Evolutionary conservation across 2,888 invertebrate genomes (phyloP), one percentile per base, ranked within the genome.

Genomic region (Orchestes rusci): DNA sequence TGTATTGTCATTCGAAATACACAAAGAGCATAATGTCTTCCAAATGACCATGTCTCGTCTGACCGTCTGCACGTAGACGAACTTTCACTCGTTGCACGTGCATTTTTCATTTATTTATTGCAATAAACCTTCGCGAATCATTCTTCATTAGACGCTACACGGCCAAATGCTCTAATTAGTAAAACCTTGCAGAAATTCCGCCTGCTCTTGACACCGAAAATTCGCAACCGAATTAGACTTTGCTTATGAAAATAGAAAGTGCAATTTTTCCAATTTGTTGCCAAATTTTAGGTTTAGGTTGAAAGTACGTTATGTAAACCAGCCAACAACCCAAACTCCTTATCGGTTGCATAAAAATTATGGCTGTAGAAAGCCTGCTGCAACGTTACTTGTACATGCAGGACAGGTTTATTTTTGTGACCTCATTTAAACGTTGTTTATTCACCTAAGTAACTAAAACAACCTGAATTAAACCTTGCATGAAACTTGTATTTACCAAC

Each of bases 81-180:
- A 49, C 46, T 46, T 50, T 50, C 46, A 46, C 50, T 41, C 19
- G 4, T 39, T 47, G 34, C 43, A 46, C 43, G 43, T 46, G 46
- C 43, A 45, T 49, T 49, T 45, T 45, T 39, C 42, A 4, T 12
- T 13, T 45, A 37, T 39, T 33, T 39, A 36, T 27, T 12, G n/a
- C 8, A 31, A 40, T 44, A 48, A 42, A 45, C 45, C 39, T 45
- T 48, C 43, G 33, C 1, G 23, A 20, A 28, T 34, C 12, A 27
- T 23, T 12, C 27, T 8, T 19, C 35, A 36, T 16, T 12, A 23
- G 8, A 40, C 32, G 16, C 19, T 33, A 43, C 48, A 43, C 17
- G 36, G 39, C 17, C 48, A 27, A 36, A 40, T 40, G 37, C 34
- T 39, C 48, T 31, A 36, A 20, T 40, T 39, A 20, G 33, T 13